Percentiles rank a stretch among this genome's conserved stretches.
Evolutionary conservation across 1,140 invertebrate genomes (phyloP).

Genomic region (Caerostris darwini): DNA sequence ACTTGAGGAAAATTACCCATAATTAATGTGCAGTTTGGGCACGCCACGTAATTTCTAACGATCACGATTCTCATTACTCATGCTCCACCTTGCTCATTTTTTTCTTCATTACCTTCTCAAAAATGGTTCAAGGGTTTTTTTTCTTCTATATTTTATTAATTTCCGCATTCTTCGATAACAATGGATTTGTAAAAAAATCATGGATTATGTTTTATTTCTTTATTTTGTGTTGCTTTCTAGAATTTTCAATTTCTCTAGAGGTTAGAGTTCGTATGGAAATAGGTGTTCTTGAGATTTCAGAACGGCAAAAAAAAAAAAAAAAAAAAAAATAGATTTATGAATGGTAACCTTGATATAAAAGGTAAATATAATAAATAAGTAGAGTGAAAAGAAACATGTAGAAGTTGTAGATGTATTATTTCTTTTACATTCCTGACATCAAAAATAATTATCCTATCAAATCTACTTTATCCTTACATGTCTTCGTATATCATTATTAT

Average conservation of each 20-base stretch:
- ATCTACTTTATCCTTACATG: too few relatives aligned
- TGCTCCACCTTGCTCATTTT: background rate
- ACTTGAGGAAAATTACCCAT: background rate
- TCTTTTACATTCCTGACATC: too few relatives aligned
- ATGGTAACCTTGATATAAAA: background rate
- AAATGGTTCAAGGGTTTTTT: background rate
- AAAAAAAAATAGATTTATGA: too few relatives aligned
- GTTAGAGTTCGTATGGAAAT: background rate
- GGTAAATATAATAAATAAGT: too few relatives aligned
- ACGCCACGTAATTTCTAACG: constrained; percentile 19
- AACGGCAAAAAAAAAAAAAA: background rate
- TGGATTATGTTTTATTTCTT: background rate
- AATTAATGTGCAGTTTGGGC: background rate
- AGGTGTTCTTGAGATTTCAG: background rate
- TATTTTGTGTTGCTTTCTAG: background rate
- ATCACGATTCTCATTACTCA: constrained; percentile 28
- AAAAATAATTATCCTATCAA: too few relatives aligned
- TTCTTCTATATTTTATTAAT: background rate
- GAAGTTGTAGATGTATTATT: too few relatives aligned
- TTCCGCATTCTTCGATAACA: background rate
- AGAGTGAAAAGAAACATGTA: too few relatives aligned
- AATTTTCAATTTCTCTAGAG: background rate
- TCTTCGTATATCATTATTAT: too few relatives aligned
- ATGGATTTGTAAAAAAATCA: background rate
- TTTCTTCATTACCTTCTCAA: background rate